These are phyloP conservation scores for Plectrocnemia conspersa DNA, from an alignment of 1,140 invertebrate genomes.

Conservation along the genomic window DNA sequence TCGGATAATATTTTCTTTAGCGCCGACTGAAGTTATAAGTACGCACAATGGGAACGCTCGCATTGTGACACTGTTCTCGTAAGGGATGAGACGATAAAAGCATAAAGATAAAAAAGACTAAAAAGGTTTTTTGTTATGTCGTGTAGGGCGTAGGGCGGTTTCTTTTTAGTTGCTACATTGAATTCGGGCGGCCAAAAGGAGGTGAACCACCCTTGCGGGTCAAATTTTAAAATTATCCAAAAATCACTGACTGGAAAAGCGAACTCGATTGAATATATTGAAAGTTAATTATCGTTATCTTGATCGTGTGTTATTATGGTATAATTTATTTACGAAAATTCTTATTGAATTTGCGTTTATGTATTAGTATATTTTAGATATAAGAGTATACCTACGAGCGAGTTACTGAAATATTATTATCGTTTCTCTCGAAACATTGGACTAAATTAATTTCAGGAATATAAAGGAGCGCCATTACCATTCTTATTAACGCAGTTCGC, in stretches of 20 bases:
- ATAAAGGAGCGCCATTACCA: no score
- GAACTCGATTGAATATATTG: slow-evolving; percentile 4
- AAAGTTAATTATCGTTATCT: slow-evolving; percentile 1
- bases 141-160: background rate
- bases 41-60: no score
- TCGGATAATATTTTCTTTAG: no score
- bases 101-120: slow-evolving; percentile 18
- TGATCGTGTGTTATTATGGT: background rate
- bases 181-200: background rate
- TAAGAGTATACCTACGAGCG: no score
- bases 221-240: background rate
- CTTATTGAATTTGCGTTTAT: no score
- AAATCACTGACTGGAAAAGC: slow-evolving; percentile 1
- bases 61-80: background rate
- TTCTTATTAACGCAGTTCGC: no score
- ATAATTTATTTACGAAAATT: no score
- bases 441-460: no score
- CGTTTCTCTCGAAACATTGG: no score
- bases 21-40: no score
- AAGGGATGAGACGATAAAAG: slow-evolving; percentile 4
- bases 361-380: no score
- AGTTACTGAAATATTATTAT: no score
- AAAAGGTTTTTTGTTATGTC: slow-evolving; percentile 7
- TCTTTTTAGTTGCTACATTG: background rate
- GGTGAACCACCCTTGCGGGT: background rate